Percentiles rank a stretch among this genome's conserved stretches.
phyloP scores from a whole-genome alignment of 1,140 invertebrate genomes.

The Melipona quadrifasciata region DNA sequence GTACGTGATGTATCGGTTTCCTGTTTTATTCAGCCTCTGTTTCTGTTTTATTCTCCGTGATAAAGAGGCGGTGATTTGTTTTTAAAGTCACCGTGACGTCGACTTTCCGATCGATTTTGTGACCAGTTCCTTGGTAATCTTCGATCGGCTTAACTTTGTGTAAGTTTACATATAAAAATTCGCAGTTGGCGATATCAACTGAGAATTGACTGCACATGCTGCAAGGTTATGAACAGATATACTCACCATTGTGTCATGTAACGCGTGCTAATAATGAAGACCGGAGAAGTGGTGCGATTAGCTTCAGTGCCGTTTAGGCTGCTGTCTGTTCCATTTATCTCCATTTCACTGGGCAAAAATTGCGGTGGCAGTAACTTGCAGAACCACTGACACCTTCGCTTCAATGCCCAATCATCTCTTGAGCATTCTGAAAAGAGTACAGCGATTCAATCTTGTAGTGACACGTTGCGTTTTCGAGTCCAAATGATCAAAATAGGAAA shows the following conservation, averaged over 20 bases:
- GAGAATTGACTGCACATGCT: slow-evolving; percentile 29
- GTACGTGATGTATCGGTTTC: neutral
- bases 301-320: slow-evolving; percentile 75
- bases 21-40: neutral
- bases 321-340: slow-evolving; percentile 73
- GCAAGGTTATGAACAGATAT: neutral
- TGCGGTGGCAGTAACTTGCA: slow-evolving; percentile 51
- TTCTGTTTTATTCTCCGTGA: neutral
- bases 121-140: neutral
- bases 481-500: neutral
- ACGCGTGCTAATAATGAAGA: slow-evolving; percentile 85
- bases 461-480: neutral
- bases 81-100: neutral
- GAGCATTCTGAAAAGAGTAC: slow-evolving; percentile 67
- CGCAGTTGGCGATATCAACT: neutral
- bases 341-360: slow-evolving; percentile 66
- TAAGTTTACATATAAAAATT: too few species aligned
- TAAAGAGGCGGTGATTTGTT: neutral
- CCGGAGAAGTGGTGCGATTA: slow-evolving; percentile 83
- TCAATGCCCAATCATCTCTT: slow-evolving; percentile 68
- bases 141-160: neutral
- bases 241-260: slow-evolving; percentile 88
- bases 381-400: slow-evolving; percentile 57
- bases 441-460: neutral
- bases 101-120: neutral